Conservation (phyloP, 1,140 invertebrate genomes). For the Procambarus clarkii region DNA sequence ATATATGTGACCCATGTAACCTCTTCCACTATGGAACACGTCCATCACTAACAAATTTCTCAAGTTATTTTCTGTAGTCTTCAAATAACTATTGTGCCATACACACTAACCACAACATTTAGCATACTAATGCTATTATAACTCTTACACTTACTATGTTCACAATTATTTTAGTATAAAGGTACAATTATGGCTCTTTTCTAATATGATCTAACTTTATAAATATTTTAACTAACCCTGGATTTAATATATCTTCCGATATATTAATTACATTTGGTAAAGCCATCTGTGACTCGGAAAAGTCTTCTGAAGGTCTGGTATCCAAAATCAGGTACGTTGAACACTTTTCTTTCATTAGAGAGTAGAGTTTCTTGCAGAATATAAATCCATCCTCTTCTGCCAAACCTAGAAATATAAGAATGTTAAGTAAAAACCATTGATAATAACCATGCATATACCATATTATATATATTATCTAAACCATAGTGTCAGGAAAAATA, state of each 20-base stretch:
- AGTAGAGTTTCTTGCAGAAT: conserved; percentile 80
- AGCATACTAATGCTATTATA: no score
- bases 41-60: no score
- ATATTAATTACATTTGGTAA: conserved; percentile 84
- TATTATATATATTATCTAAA: background rate
- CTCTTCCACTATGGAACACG: no score
- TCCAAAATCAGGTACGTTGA: conserved; percentile 85
- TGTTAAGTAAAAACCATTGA: background rate
- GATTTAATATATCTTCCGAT: conserved; percentile 82
- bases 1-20: no score
- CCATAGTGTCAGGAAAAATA: background rate
- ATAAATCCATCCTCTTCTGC: conserved; percentile 69
- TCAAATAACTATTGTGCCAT: no score
- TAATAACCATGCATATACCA: background rate
- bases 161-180: no score
- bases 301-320: conserved; percentile 81
- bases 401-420: conserved; percentile 28
- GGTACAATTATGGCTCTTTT: no score
- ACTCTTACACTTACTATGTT: no score
- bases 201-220: background rate
- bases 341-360: conserved; percentile 80
- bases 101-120: no score
- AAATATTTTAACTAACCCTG: conserved; percentile 80
- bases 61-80: no score
- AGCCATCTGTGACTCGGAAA: conserved; percentile 82